phyloP scores from a whole-genome alignment of 1,140 invertebrate genomes.

The Trichonephila inaurata region DNA sequence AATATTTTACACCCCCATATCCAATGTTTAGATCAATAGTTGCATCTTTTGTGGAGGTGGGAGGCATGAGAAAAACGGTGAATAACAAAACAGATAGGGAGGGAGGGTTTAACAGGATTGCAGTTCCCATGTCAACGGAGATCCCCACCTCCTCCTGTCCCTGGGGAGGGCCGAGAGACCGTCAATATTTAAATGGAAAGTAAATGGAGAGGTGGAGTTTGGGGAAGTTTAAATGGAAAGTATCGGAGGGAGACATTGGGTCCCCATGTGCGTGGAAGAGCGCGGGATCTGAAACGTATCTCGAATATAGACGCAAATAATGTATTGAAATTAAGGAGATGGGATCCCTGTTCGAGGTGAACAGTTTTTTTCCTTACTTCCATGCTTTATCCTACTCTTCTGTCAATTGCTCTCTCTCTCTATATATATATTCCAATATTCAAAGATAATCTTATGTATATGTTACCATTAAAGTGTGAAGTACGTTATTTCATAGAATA shows the following conservation, averaged over 20 bases:
- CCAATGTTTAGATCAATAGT: neutral
- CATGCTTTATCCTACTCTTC: too few relatives aligned
- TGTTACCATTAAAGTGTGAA: too few relatives aligned
- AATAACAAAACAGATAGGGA: neutral
- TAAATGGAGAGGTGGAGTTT: neutral
- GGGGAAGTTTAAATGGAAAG: neutral
- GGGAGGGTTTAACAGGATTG: neutral
- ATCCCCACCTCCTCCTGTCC: neutral
- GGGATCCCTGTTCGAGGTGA: too few relatives aligned
- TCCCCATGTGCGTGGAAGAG: too few relatives aligned
- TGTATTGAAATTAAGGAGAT: too few relatives aligned
- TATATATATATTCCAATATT: too few relatives aligned
- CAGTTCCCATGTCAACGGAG: neutral
- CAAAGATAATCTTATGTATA: too few relatives aligned
- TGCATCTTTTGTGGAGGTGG: neutral
- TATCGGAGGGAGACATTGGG: neutral
- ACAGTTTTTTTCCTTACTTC: too few relatives aligned
- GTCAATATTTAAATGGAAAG: neutral
- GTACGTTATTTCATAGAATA: too few relatives aligned
- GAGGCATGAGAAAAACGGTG: neutral
- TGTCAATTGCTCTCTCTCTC: too few relatives aligned
- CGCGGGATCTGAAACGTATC: too few relatives aligned
- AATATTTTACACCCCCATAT: neutral
- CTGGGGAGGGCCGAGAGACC: neutral
- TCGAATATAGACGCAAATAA: too few relatives aligned